A percentile compares a stretch with the other conserved stretches of the same genome.
These are phyloP conservation scores for Macrosoma leucophasiata DNA, from an alignment of 2,888 invertebrate genomes.

Conservation along the genomic window DNA sequence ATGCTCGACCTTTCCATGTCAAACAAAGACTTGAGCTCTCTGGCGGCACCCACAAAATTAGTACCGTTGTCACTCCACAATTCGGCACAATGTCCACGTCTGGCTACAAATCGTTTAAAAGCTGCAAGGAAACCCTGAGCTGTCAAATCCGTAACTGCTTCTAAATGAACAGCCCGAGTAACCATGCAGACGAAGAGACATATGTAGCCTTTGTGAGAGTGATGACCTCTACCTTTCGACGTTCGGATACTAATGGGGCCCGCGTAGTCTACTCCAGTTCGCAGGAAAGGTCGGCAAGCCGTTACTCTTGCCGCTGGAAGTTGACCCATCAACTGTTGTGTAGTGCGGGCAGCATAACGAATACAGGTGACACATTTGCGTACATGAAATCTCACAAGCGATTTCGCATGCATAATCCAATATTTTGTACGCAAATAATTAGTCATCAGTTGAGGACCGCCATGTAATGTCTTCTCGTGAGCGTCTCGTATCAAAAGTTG, in stretches of 20 bases:
- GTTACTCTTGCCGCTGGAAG: slow-evolving; percentile 14
- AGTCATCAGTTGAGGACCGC: slow-evolving; percentile 14
- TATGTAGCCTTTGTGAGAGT: slow-evolving; percentile 10
- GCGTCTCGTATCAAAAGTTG: not conserved
- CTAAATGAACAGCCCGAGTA: slow-evolving; percentile 28
- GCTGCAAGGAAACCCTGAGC: slow-evolving; percentile 26
- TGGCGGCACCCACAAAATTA: slow-evolving; percentile 22
- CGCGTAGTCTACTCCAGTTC: slow-evolving; percentile 16
- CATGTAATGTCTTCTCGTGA: slow-evolving; percentile 2
- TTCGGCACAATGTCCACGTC: slow-evolving; percentile 17
- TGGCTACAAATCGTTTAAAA: slow-evolving; percentile 20
- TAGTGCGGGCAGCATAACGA: slow-evolving; percentile 6
- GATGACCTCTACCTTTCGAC: slow-evolving; percentile 14
- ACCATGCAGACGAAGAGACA: slow-evolving; percentile 20
- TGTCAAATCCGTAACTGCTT: slow-evolving; percentile 28
- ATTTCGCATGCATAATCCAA: slow-evolving; percentile 14
- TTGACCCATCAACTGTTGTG: slow-evolving; percentile 16
- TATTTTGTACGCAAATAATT: slow-evolving; percentile 11
- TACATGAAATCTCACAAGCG: slow-evolving; percentile 6
- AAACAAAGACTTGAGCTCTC: slow-evolving; percentile 14
- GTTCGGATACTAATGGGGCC: slow-evolving; percentile 14
- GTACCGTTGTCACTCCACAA: slow-evolving; percentile 24
- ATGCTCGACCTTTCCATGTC: slow-evolving; percentile 3
- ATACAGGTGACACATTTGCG: slow-evolving; percentile 11
- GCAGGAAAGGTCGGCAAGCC: slow-evolving; percentile 9